These are phyloP conservation scores for Megathymus violae DNA, from an alignment of 1,140 invertebrate species.

Conservation along the genomic window DNA sequence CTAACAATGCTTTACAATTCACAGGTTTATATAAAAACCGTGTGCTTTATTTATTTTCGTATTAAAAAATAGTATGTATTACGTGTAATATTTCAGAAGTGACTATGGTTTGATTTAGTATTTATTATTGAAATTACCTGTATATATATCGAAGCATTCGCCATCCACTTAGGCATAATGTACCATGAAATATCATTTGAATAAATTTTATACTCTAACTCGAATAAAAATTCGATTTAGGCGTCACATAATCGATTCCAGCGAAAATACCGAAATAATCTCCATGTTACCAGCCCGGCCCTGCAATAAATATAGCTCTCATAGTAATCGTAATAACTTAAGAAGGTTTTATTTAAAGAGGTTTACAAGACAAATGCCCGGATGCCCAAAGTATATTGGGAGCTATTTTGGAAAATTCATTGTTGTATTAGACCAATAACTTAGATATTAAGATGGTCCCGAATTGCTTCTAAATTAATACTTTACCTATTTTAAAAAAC, in stretches of 20 bases:
- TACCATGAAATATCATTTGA: conserved; percentile 62
- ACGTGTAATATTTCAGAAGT: too few species aligned
- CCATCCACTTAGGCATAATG: conserved; percentile 51
- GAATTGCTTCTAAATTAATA: too few species aligned
- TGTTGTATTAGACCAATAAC: background rate
- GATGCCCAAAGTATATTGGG: conserved; percentile 19
- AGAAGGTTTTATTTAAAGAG: conserved; percentile 30
- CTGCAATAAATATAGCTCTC: conserved; percentile 44
- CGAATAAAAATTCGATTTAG: conserved; percentile 50
- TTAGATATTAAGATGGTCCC: too few species aligned
- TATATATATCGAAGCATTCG: conserved; percentile 13
- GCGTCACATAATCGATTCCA: conserved; percentile 46
- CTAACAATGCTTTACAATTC: too few species aligned
- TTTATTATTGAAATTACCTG: conserved; percentile 18
- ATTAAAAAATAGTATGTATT: too few species aligned
- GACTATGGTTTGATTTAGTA: background rate
- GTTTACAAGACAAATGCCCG: conserved; percentile 30
- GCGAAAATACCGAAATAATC: conserved; percentile 36
- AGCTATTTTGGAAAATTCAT: background rate
- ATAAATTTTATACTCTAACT: conserved; percentile 61
- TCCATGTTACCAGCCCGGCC: conserved; percentile 35
- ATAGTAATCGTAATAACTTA: conserved; percentile 39
- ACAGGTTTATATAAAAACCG: too few species aligned
- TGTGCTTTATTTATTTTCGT: too few species aligned
- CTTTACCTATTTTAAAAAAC: too few species aligned